Evolutionary conservation across 1,140 invertebrate species (phyloP), one percentile per base, ranked within the genome.

Genomic region (Pteromalus puparum): DNA sequence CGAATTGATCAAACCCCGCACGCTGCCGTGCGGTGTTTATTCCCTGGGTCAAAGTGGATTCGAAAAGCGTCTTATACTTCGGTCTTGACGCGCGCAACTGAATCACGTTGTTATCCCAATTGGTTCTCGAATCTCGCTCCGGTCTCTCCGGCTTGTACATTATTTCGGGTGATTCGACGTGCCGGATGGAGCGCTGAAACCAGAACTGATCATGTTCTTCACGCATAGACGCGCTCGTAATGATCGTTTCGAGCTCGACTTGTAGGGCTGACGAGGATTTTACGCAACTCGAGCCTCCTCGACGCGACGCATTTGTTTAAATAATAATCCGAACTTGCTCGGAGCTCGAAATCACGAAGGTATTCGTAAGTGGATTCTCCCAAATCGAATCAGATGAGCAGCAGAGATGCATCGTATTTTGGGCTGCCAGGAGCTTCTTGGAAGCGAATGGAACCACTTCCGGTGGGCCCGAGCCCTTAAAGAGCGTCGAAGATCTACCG

Each of bases 381-480:
- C 10, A 73, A 73, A 73, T 73, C 26, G 18, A 42, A 74, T 74
- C 2, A 10, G 34, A n/a, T n/a, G n/a, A 79, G 13, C 53, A 42
- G 61, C 65, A 75, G 74, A 83, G 53, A 15, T 67, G 34, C 38
- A 70, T 28, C 15, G 4, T 80, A 42, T 46, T 42, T 70, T 68
- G 30, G 21, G 82, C 61, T 61, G 38, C 76, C 10, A 68, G 80
- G 24, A 30, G 70, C 78, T 84, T 86, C 83, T 84, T 85, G 53
- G 83, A 81, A 81, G 34, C 21, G 80, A 81, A 73, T 46, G 34
- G 24, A 81, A 34, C 13, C 34, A 74, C 26, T 48, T 53, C 34
- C 34, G 68, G 38, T 53, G 72, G 72, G 28, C n/a, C 34, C 24
- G 72, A n/a, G 18, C 48, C 30, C 80, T 65, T 68, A 48, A 68